Conservation (phyloP, 2,113 vertebrate genomes). For the Rhinogobius similis region DNA sequence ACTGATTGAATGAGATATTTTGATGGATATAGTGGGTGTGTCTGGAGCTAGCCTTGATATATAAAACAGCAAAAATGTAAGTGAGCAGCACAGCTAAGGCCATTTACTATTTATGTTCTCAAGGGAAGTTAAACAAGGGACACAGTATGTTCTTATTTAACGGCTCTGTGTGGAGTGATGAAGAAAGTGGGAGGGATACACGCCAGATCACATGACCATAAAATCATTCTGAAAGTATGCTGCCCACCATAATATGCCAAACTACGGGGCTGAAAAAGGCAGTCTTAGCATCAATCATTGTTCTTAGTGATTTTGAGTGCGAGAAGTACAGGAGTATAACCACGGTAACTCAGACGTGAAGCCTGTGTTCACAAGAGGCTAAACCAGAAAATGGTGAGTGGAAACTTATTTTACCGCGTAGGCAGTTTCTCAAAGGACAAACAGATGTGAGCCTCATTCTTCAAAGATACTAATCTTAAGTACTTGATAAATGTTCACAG, state of each 20-base stretch:
- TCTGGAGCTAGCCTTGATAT: not conserved
- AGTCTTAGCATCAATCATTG: constrained; percentile 32
- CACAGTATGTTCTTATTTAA: constrained; percentile 48
- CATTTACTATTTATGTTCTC: constrained; percentile 4
- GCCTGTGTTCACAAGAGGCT: constrained; percentile 19
- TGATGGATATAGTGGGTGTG: not conserved
- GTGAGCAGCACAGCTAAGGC: not conserved
- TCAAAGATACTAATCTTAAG: not conserved
- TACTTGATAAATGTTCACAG: not conserved
- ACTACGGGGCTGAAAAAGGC: constrained; percentile 8
- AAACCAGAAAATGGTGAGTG: constrained; percentile 67
- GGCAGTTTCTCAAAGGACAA: constrained; percentile 28
- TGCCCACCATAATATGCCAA: constrained; percentile 36
- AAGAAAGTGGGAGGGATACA: constrained; percentile 30
- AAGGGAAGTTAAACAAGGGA: constrained; percentile 47
- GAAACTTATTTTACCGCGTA: constrained; percentile 38
- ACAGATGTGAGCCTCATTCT: not conserved
- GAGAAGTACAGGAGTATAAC: not conserved
- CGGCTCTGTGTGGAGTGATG: constrained; percentile 30
- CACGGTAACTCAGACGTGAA: constrained; percentile 32
- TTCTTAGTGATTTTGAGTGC: constrained; percentile 11
- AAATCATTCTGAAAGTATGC: constrained; percentile 64
- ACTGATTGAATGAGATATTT: not conserved
- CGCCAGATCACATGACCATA: constrained; percentile 60
- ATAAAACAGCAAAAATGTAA: not conserved